phyloP scores from a whole-genome alignment of 2,888 invertebrate species.

The Anaspis maculata region DNA sequence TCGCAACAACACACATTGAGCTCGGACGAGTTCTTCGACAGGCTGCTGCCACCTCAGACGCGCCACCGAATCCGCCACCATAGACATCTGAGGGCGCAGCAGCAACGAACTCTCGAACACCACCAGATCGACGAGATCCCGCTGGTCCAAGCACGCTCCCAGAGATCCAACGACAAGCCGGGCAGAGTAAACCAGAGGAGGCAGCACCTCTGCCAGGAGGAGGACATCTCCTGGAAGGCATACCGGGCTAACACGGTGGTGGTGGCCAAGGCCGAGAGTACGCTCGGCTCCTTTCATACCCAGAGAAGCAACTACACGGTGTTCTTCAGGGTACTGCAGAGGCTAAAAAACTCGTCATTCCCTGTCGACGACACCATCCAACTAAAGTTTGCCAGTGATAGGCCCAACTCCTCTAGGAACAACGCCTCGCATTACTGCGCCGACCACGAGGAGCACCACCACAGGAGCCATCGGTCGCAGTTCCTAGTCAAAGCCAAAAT shows the following conservation, averaged over 20 bases:
- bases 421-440: no score
- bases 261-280: conserved; percentile 56
- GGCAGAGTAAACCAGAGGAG: conserved; percentile 14
- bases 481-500: conserved; percentile 49
- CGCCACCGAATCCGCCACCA: conserved; percentile 26
- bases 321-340: conserved; percentile 56
- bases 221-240: conserved; percentile 57
- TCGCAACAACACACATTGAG: conserved; percentile 14
- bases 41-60: conserved; percentile 14
- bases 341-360: conserved; percentile 47
- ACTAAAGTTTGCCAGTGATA: conserved; percentile 46
- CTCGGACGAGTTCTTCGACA: conserved; percentile 21
- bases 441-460: conserved; percentile 29
- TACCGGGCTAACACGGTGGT: conserved; percentile 58
- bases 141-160: no score
- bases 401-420: conserved; percentile 10
- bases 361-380: conserved; percentile 44
- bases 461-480: conserved; percentile 19
- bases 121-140: no score
- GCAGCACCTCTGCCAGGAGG: conserved; percentile 46
- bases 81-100: conserved; percentile 21
- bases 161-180: not conserved
- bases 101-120: conserved; percentile 12
- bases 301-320: conserved; percentile 50
- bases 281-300: no score